phyloP scores from a whole-genome alignment of 2,888 invertebrate species.

The Globia sparganii region DNA sequence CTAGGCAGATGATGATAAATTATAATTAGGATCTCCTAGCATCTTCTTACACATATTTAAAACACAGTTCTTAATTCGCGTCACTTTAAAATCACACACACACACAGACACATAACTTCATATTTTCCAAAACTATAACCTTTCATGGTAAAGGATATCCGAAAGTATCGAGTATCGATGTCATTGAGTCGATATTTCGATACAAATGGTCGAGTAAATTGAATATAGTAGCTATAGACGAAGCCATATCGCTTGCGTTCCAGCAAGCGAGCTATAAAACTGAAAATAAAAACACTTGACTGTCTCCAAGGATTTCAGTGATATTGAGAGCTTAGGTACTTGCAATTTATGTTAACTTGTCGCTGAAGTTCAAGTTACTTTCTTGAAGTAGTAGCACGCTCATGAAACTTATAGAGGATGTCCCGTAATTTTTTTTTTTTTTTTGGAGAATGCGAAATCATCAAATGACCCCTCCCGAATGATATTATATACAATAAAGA shows the following conservation, averaged over 20 bases:
- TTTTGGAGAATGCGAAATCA: no score
- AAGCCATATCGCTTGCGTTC: conserved; percentile 14
- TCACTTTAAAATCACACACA: neutral
- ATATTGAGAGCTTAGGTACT: conserved; percentile 19
- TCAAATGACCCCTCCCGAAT: no score
- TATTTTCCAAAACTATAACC: neutral
- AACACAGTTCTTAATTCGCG: neutral
- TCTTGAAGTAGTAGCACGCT: neutral
- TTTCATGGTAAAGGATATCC: conserved; percentile 27
- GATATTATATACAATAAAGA: no score
- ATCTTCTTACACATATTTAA: neutral
- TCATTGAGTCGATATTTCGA: conserved; percentile 24
- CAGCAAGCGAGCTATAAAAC: conserved; percentile 32
- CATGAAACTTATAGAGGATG: neutral
- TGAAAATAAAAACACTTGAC: conserved; percentile 42
- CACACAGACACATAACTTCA: neutral
- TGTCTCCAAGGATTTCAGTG: conserved; percentile 30
- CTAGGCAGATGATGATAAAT: no score
- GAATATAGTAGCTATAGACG: conserved; percentile 33
- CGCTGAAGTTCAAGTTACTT: neutral
- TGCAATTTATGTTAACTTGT: conserved; percentile 25
- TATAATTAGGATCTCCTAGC: no score
- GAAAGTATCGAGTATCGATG: conserved; percentile 18
- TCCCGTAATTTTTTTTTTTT: no score
- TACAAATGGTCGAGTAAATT: conserved; percentile 37